phyloP scores from a whole-genome alignment of 2,113 vertebrate genomes.

The Ondatra zibethicus region DNA sequence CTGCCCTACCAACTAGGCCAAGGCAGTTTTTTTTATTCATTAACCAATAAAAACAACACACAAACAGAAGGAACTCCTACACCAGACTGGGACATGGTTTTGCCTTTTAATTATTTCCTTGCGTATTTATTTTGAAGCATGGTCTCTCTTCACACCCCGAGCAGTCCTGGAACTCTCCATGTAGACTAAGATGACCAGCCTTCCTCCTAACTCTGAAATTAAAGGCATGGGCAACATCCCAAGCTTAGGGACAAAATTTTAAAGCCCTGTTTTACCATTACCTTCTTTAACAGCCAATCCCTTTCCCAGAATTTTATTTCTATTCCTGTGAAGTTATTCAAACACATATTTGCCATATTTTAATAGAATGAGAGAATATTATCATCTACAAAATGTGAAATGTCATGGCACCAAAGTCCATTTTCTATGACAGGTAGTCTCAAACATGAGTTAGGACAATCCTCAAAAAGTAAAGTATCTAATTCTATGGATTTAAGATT shows the following conservation, averaged over 20 bases:
- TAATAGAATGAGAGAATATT: not conserved
- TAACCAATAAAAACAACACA: too few relatives aligned
- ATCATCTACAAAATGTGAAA: too few relatives aligned
- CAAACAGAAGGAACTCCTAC: too few relatives aligned
- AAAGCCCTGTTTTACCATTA: not conserved
- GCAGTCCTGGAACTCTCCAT: too few relatives aligned
- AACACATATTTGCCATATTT: not conserved
- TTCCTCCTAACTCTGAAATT: not conserved
- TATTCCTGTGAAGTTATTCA: not conserved
- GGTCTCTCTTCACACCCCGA: not conserved
- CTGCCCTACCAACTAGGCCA: too few relatives aligned
- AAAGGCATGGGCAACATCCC: not conserved
- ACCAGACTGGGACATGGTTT: too few relatives aligned
- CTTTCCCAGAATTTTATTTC: not conserved
- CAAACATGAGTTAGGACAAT: too few relatives aligned
- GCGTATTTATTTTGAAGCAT: too few relatives aligned
- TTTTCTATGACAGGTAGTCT: too few relatives aligned
- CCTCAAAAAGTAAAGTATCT: not conserved
- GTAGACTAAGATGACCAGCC: not conserved
- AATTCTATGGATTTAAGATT: accelerated
- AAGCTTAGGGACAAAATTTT: not conserved
- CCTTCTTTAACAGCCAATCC: not conserved
- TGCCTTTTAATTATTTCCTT: too few relatives aligned
- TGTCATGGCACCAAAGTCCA: not conserved
- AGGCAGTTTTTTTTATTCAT: too few relatives aligned